Base-by-base conservation (phyloP, 2,888 invertebrate species). In the Aspidiotus rigidus region DNA sequence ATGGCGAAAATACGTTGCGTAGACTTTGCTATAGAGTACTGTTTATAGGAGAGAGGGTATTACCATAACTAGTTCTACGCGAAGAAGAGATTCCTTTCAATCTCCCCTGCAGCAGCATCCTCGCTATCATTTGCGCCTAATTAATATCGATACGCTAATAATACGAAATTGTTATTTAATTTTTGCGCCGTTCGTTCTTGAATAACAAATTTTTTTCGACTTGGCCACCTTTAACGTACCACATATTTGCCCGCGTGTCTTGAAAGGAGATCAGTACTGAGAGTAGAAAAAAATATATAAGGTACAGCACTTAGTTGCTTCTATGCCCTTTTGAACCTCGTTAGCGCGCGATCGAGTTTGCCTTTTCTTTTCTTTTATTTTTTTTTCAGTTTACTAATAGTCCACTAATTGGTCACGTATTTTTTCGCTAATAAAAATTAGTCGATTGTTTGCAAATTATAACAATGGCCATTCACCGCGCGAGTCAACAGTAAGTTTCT, bases 381-480 rank as follows among this genome's bases (percentile, higher is more conserved):
- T 28, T 28, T 28, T 28, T 49, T 49, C 10, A 13, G 11, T n/a
- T 49, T 49, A 49, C 49, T 49, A 57, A 64, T 64, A 54, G 39
- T 17, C 40, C 64, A 54, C 64, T 64, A 64, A 64, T 64, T 64
- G 64, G 64, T 64, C 64, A 64, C 64, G 64, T 64, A 64, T 64
- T 49, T 49, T 28, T 64, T 64, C 55, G 55, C 64, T 64, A 59
- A 57, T 44, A 66, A 66, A 66, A 66, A 66, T 66, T 66, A 59
- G 66, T 42, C 66, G 66, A 66, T 66, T 66, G 66, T 66, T 66
- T 66, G 66, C 66, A 66, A 66, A 66, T 66, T 66, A 66, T 66
- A 66, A 66, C 66, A 49, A 57, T 57, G 66, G 59, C 66, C 60
- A 59, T 66, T 66, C 40, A 28, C 28, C 28, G 28, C 28, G 28